Conservation (phyloP, 1,140 invertebrate genomes). For the Drosophila suzukii region DNA sequence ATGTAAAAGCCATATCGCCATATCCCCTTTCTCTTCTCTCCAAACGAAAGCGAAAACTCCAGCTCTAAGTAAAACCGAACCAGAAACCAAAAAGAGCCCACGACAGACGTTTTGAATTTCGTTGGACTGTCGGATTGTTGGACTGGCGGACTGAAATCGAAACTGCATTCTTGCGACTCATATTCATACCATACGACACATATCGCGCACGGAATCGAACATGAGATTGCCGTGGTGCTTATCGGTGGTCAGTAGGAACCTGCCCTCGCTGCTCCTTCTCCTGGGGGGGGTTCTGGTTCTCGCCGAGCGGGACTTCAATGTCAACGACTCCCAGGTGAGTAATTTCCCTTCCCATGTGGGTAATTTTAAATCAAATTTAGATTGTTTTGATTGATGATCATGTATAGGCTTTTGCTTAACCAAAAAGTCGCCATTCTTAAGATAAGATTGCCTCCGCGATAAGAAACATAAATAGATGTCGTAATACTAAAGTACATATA, state of each 20-base stretch:
- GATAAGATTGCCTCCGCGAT: constrained; percentile 42
- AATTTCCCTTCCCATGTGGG: constrained; percentile 2
- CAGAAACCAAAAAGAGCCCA: constrained; percentile 25
- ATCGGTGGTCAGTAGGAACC: constrained; percentile 38
- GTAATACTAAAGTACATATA: background rate
- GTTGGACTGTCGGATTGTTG: constrained; percentile 1
- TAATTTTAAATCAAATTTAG: constrained; percentile 34
- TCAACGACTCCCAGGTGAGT: constrained; percentile 82
- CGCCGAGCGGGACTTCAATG: constrained; percentile 78
- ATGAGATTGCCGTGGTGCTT: constrained; percentile 51
- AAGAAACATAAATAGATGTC: constrained; percentile 25
- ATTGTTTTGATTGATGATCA: constrained; percentile 69
- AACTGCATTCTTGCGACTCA: constrained; percentile 51
- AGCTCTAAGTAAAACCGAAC: constrained; percentile 31
- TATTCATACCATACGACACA: constrained; percentile 23
- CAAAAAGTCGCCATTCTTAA: constrained; percentile 10
- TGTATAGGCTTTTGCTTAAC: constrained; percentile 57
- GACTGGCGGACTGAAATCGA: constrained; percentile 25
- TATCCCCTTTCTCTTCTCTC: constrained; percentile 36
- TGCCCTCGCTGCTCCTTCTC: constrained; percentile 16
- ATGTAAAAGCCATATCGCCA: constrained; percentile 58
- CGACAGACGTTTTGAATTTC: constrained; percentile 37
- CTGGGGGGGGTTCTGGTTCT: constrained; percentile 28
- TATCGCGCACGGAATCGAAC: constrained; percentile 35
- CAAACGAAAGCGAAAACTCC: constrained; percentile 53